Conservation (phyloP, 2,888 invertebrate species). For the Philereme transversata region DNA sequence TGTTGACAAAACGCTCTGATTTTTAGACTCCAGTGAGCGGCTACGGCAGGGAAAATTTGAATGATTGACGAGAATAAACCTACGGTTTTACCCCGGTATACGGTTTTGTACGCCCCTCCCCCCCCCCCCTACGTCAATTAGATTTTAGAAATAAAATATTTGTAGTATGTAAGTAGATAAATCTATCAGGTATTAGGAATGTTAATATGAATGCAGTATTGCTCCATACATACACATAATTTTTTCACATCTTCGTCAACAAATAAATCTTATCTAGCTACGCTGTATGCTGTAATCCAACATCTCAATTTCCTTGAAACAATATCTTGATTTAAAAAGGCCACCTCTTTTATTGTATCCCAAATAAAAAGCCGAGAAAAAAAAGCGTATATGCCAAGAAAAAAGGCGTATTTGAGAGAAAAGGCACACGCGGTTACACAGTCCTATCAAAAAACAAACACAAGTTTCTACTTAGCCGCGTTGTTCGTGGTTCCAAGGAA, state of each 20-base stretch:
- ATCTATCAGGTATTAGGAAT: too few species aligned
- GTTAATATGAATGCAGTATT: too few species aligned
- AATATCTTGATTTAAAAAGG: slow-evolving; percentile 67
- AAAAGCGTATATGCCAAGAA: slow-evolving; percentile 51
- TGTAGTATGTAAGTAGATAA: too few species aligned
- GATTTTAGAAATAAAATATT: too few species aligned
- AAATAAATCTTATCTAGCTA: slow-evolving; percentile 34
- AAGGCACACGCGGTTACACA: slow-evolving; percentile 76
- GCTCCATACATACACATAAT: too few species aligned
- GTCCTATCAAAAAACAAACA: slow-evolving; percentile 82
- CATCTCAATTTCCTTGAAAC: slow-evolving; percentile 75
- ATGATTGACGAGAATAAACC: too few species aligned
- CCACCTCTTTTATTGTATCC: slow-evolving; percentile 75
- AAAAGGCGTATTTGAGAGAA: slow-evolving; percentile 66
- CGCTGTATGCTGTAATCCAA: slow-evolving; percentile 37
- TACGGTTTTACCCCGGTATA: too few species aligned
- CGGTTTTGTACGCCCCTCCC: too few species aligned
- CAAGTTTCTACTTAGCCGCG: slow-evolving; percentile 76
- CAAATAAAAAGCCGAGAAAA: slow-evolving; percentile 63
- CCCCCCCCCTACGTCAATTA: too few species aligned
- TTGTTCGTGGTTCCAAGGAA: slow-evolving; percentile 69
- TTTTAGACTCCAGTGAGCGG: too few species aligned
- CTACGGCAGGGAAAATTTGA: too few species aligned
- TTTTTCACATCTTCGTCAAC: background rate
- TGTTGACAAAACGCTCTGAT: too few species aligned